Conservation (phyloP, 2,888 invertebrate species). For the Harpalus rubripes region DNA sequence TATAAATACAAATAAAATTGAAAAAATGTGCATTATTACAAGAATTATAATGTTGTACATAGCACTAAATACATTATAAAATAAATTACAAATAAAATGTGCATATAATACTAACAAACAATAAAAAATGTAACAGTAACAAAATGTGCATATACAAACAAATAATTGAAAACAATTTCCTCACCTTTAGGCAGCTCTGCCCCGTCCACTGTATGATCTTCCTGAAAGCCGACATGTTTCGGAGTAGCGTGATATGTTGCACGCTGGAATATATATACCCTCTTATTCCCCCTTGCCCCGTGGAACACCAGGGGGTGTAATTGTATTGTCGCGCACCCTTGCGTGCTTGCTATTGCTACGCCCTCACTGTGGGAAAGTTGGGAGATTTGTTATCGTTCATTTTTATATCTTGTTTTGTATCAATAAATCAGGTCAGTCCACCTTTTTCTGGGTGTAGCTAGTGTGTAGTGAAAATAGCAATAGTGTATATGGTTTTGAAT, state of each 20-base stretch:
- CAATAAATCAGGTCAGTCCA: neutral
- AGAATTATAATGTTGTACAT: no score
- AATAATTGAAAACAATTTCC: neutral
- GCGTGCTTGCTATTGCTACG: neutral
- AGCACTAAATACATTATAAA: neutral
- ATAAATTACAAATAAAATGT: neutral
- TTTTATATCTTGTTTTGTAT: neutral
- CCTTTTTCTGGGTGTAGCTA: neutral
- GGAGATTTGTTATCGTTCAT: neutral
- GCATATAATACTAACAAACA: neutral
- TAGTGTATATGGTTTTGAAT: no score
- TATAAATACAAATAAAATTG: no score
- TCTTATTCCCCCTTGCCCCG: neutral
- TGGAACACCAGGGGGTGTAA: constrained; percentile 2
- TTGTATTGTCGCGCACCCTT: constrained; percentile 38
- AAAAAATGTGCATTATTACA: no score
- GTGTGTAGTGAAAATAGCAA: neutral
- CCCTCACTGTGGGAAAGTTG: neutral
- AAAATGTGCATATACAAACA: constrained; percentile 1
- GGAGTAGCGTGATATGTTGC: neutral
- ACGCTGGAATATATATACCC: neutral
- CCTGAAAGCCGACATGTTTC: constrained; percentile 29
- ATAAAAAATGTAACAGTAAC: neutral
- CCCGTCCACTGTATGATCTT: constrained; percentile 48
- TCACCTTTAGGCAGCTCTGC: constrained; percentile 30